Evolutionary conservation across 64 coral and sea anemone genomes (phyloP).

Genomic region (Trachythela sp.): DNA sequence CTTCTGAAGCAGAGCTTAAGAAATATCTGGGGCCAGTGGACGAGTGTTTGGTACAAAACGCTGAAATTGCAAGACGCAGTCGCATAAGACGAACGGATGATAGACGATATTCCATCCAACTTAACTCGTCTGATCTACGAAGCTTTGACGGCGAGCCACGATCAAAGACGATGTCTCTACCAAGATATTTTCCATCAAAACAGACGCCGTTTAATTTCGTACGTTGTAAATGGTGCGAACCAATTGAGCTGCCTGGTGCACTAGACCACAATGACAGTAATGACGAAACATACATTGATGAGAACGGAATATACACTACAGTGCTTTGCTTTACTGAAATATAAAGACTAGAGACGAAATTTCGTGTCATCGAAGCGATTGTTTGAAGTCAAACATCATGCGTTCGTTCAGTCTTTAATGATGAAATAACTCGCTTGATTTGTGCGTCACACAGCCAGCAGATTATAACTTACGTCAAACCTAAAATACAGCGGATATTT

Average conservation of each 20-base stretch:
- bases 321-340: constrained; percentile 17
- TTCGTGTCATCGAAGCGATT: too few relatives aligned
- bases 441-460: too few relatives aligned
- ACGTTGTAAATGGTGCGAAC: not conserved
- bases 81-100: not conserved
- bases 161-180: not conserved
- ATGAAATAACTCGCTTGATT: too few relatives aligned
- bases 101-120: not conserved
- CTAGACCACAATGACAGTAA: not conserved
- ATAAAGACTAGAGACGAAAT: not conserved
- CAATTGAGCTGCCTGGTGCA: not conserved
- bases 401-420: too few relatives aligned
- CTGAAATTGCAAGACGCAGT: not conserved
- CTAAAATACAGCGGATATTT: too few relatives aligned
- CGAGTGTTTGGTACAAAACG: not conserved
- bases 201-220: not conserved
- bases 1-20: not conserved
- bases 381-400: too few relatives aligned
- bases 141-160: not conserved
- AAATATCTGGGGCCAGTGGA: not conserved
- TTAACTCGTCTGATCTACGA: not conserved
- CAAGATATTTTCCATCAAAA: not conserved
- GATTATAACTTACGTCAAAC: too few relatives aligned
- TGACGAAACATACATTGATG: constrained; percentile 9
- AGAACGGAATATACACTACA: constrained; percentile 10